phyloP scores from a whole-genome alignment of 1,140 invertebrate genomes.

The Zophobas morio region DNA sequence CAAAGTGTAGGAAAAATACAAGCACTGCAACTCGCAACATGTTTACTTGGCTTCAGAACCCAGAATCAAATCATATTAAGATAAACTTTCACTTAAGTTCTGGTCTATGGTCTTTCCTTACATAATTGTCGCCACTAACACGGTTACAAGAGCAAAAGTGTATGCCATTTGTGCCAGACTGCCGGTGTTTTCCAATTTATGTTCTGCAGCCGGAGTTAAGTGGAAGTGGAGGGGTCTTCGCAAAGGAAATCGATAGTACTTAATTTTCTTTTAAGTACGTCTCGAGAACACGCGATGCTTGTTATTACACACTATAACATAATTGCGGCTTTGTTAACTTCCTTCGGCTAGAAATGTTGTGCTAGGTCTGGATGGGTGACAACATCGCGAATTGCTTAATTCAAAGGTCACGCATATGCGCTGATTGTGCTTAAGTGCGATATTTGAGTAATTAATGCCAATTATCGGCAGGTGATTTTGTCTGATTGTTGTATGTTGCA shows the following conservation, averaged over 20 bases:
- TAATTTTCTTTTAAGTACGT: neutral
- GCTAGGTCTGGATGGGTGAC: too few species aligned
- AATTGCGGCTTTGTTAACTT: neutral
- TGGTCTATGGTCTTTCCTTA: constrained; percentile 41
- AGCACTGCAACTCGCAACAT: constrained; percentile 45
- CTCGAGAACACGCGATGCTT: neutral
- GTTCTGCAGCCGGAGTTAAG: constrained; percentile 1
- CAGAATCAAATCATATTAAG: constrained; percentile 29
- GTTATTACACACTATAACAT: neutral
- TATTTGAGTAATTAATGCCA: too few species aligned
- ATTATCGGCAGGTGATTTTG: too few species aligned
- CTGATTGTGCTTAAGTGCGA: too few species aligned
- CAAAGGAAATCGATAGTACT: constrained; percentile 12
- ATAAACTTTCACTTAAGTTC: constrained; percentile 52
- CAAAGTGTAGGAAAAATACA: constrained; percentile 44
- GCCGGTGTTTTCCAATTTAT: neutral
- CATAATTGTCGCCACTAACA: constrained; percentile 19
- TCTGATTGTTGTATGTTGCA: too few species aligned
- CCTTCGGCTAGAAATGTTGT: neutral
- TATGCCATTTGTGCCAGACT: constrained; percentile 4
- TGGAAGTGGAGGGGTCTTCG: neutral
- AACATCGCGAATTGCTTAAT: too few species aligned
- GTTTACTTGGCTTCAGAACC: constrained; percentile 45
- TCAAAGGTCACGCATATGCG: too few species aligned
- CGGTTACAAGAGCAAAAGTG: constrained; percentile 15